phyloP scores from a whole-genome alignment of 1,140 invertebrate genomes.

The Drosophila nigromelanica region DNA sequence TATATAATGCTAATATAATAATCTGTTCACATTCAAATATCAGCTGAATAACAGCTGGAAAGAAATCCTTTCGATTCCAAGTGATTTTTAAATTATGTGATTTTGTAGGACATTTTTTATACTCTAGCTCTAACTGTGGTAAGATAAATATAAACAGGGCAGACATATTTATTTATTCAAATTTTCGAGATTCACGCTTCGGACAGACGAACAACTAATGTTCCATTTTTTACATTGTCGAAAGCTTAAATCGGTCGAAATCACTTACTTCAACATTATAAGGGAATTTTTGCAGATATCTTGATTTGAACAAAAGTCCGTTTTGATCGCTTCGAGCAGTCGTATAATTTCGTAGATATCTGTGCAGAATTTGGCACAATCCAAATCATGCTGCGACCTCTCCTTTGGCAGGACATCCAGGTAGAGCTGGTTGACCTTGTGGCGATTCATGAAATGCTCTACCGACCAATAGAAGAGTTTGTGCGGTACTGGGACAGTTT shows the following conservation, averaged over 20 bases:
- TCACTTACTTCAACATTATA: constrained; percentile 22
- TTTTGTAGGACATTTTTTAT: no score
- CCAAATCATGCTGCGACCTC: constrained; percentile 16
- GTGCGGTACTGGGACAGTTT: constrained; percentile 23
- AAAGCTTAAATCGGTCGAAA: background rate
- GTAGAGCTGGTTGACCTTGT: constrained; percentile 36
- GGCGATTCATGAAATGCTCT: constrained; percentile 39
- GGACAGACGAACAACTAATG: no score
- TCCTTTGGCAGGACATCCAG: constrained; percentile 50
- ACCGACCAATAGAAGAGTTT: constrained; percentile 52
- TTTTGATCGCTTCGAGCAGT: constrained; percentile 23
- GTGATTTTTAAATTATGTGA: no score
- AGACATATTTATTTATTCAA: no score
- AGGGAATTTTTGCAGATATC: constrained; percentile 31
- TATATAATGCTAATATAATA: no score
- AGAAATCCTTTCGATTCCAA: no score
- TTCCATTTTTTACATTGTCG: no score
- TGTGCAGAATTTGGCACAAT: constrained; percentile 49
- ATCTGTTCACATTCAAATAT: no score
- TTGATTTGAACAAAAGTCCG: background rate
- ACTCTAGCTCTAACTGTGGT: no score
- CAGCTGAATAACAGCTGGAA: no score
- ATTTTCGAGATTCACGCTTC: no score
- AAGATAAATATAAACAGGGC: no score
- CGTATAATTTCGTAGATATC: constrained; percentile 44